These are phyloP conservation scores for Champsocephalus esox DNA, from an alignment of 2,797 vertebrate genomes.

Conservation along the genomic window DNA sequence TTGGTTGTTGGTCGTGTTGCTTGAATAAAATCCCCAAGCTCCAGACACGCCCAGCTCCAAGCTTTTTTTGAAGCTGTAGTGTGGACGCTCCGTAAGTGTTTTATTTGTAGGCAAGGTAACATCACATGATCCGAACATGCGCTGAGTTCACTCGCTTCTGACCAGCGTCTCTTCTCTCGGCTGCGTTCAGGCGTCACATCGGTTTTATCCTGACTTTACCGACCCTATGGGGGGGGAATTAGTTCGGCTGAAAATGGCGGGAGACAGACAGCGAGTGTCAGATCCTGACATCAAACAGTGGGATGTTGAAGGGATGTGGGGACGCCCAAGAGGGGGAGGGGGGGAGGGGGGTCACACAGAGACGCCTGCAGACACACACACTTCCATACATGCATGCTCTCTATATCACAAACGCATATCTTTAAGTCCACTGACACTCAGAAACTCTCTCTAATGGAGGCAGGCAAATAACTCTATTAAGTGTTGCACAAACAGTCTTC, in stretches of 20 bases:
- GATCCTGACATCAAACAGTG: slow-evolving; percentile 66
- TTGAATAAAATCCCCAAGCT: too few species aligned
- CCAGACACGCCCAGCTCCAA: too few species aligned
- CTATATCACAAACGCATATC: neutral
- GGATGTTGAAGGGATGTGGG: slow-evolving; percentile 58
- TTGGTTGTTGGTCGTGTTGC: too few species aligned
- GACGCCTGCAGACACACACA: slow-evolving; percentile 13
- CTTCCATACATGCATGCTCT: neutral
- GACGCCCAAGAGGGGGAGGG: slow-evolving; percentile 12
- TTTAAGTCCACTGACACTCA: neutral
- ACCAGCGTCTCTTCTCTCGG: slow-evolving; percentile 11
- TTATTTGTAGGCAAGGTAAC: too few species aligned
- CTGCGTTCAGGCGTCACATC: slow-evolving; percentile 33
- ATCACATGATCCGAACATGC: neutral
- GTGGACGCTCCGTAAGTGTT: too few species aligned
- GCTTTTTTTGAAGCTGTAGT: too few species aligned
- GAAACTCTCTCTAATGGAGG: slow-evolving; percentile 2
- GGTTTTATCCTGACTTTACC: slow-evolving; percentile 28
- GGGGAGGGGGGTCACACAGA: slow-evolving; percentile 9
- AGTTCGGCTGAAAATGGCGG: slow-evolving; percentile 45
- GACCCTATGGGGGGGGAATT: slow-evolving; percentile 47
- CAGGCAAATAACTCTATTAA: slow-evolving; percentile 11
- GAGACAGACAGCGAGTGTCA: slow-evolving; percentile 64
- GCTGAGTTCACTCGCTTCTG: slow-evolving; percentile 16
- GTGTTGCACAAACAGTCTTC: slow-evolving; percentile 21